Base-by-base conservation (phyloP, 2,797 vertebrate genomes). In the Steatocranus sp. region DNA sequence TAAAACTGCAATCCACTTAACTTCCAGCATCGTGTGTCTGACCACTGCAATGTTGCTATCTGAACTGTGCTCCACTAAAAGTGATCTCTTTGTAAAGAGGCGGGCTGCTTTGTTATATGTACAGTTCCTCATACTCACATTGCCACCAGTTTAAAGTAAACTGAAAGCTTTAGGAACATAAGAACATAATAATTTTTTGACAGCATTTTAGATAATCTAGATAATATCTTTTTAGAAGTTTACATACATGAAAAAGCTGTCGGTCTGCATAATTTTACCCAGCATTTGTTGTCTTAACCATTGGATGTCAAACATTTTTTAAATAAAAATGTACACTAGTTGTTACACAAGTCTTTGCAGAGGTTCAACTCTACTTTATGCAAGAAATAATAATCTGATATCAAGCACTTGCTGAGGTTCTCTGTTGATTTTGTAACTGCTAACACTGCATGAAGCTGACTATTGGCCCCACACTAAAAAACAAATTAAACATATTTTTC, bases 341-440 rank as follows among this genome's bases (percentile, higher is more conserved):
- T 43, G 23, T 43, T 68, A 25, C 38, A 27, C 20, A 68, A 11
- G 20, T 70, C 63, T 43, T 41, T 43, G 38, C 38, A 25, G 4
- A 70, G 38, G 6, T 46, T 2, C 9, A 70, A 1, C 15, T 0
- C 38, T 58, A 58, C 15, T 58, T 58, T 58, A 58, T 58, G 3
- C 3, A 15, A 32, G 2, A 58, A 58, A 32, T 58, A 58, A 56
- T 56, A 32, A 32, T 58, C 15, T 18, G 38, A 46, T 46, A 0
- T 27, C 0, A 70, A 0, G 23, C 4, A 70, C 23, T 46, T 0
- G 23, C 6, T 27, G 66, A 27, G 0, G 66, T 27, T 30, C 0
- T 56, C 53, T 56, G 53, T 56, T 30, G 53, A 56, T 56, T 56
- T 1, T 30, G 53, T 10, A 56, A 18, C 41, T 70, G 23, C 15